Percentiles rank a stretch among this genome's conserved stretches.
Evolutionary conservation across 1,140 invertebrate species (phyloP).

Genomic region (Glomeris maerens): DNA sequence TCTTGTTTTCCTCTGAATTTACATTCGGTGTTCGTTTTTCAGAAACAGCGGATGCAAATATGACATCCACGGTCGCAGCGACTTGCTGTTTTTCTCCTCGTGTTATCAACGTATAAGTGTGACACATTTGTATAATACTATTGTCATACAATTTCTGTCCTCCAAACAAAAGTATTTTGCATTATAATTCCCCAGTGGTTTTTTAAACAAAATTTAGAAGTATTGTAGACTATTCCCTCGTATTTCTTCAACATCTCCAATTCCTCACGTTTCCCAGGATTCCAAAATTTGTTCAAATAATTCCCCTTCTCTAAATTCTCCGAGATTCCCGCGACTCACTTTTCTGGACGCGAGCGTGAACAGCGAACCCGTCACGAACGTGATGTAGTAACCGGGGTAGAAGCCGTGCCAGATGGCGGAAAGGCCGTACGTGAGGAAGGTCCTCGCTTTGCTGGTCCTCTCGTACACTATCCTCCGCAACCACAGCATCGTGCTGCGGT

Average conservation of each 20-base stretch:
- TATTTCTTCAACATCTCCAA: neutral
- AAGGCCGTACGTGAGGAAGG: conserved; percentile 58
- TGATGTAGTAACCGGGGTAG: conserved; percentile 93
- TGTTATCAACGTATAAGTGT: no score
- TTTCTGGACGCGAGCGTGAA: conserved; percentile 68
- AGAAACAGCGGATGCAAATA: conserved; percentile 17
- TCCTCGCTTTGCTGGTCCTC: conserved; percentile 38
- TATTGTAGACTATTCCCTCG: neutral
- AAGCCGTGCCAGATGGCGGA: conserved; percentile 96
- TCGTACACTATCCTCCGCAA: conserved; percentile 73
- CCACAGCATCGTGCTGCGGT: conserved; percentile 82
- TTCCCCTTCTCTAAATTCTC: no score
- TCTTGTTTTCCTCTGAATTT: no score
- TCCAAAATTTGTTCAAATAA: no score
- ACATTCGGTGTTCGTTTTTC: no score
- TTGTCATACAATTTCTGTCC: conserved; percentile 9
- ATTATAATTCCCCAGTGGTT: neutral
- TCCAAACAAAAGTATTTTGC: neutral
- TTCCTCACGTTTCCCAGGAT: neutral
- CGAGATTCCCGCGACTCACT: conserved; percentile 33
- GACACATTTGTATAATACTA: no score
- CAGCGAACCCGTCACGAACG: conserved; percentile 74
- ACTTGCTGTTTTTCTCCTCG: conserved; percentile 1
- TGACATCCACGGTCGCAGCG: neutral
- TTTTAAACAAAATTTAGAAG: neutral